Base-by-base conservation (phyloP, 2,888 invertebrate species). In the Cenopis cana region DNA sequence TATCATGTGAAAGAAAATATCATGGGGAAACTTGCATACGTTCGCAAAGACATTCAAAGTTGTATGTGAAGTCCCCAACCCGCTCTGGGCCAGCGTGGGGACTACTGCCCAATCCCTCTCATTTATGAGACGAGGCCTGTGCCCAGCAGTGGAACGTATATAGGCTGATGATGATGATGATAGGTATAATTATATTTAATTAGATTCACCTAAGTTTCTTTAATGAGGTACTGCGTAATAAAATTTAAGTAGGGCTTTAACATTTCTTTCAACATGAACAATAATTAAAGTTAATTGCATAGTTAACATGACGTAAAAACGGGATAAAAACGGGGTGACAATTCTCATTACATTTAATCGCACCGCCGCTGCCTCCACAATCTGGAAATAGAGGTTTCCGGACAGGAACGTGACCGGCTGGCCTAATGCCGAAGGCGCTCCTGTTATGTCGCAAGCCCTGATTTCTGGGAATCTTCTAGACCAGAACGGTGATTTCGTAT, bases 281-380 rank as follows among this genome's bases (percentile, higher is more conserved):
- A 18, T 12, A 24, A 12, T 18, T 17, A 12, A 62, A 52, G 38
- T 64, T 54, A 62, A 64, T 62, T 62, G 14, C 50, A 17, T 52
- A 14, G 18, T 52, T 62, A n/a, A 50, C 62, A 50, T 11, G 52
- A 62, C 62, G 52, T 62, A 38, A 52, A 52, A 52, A 38, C 52
- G 38, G 17, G 24, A 36, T 33, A 50, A 52, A 64, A 64, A n/a
- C n/a, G 20, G 18, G 24, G 67, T 41, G 57, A 59, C 59, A 59
- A 68, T 68, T 20, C 64, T 54, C 60, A 57, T 56, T 46, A 59
- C 65, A 20, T 59, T 57, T 65, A 69, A 70, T 70, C 52, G 59
- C 33, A 49, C 50, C 17, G 55, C 50, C 17, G 55, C 41, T 50
- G 38, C 46, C 69, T 56, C 69, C 18, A 54, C 69, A 65, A 65